A percentile compares a stretch with the other conserved stretches of the same genome.
These are phyloP conservation scores for Hemicordylus capensis DNA, from an alignment of 2,113 vertebrate species.

Conservation along the genomic window DNA sequence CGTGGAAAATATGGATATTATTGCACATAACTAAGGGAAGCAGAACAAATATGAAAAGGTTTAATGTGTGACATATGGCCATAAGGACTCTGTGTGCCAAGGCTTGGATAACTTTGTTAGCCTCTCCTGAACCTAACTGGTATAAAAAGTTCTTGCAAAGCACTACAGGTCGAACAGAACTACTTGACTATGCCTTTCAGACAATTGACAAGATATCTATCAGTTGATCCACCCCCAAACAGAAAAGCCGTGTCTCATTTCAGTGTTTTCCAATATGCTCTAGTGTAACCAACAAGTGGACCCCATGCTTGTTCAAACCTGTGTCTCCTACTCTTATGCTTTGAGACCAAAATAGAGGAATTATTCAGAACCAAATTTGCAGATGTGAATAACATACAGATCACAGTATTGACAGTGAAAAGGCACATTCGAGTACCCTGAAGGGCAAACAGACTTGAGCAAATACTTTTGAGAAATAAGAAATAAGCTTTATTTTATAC, in stretches of 20 bases:
- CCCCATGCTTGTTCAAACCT: too few relatives aligned
- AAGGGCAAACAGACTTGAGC: too few relatives aligned
- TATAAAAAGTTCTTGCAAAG: neutral
- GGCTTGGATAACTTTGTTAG: constrained; percentile 28
- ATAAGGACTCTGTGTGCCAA: constrained; percentile 31
- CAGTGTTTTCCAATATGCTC: neutral
- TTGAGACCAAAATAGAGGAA: too few relatives aligned
- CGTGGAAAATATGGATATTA: constrained; percentile 39
- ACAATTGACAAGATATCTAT: neutral
- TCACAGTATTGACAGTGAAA: too few relatives aligned
- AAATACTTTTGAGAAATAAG: too few relatives aligned
- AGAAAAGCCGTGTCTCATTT: neutral
- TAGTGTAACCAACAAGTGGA: neutral
- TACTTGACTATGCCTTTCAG: neutral
- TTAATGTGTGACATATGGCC: constrained; percentile 31
- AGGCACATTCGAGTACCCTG: too few relatives aligned
- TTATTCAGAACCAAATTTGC: too few relatives aligned
- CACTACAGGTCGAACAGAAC: neutral
- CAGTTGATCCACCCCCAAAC: neutral
- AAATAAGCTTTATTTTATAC: too few relatives aligned
- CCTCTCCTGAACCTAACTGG: neutral
- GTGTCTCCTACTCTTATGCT: too few relatives aligned
- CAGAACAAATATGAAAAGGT: constrained; percentile 25
- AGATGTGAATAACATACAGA: too few relatives aligned
- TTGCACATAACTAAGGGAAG: constrained; percentile 43